A percentile compares a stretch with the other conserved stretches of the same genome.
These are phyloP conservation scores for Seriola dumerili DNA, from an alignment of 2,113 vertebrate species.

Conservation along the genomic window DNA sequence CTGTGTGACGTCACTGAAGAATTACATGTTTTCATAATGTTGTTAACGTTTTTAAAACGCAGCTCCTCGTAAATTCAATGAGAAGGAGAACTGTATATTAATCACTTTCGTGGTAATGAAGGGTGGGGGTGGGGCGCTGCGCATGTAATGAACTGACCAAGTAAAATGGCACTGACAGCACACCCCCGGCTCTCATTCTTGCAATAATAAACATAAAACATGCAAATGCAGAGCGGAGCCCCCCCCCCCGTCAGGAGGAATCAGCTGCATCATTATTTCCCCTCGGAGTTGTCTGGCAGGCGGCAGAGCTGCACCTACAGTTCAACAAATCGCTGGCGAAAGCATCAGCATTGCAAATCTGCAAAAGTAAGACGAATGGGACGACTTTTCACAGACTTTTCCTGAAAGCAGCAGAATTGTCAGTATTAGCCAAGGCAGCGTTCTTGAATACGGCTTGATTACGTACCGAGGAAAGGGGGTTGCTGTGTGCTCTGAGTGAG, in stretches of 20 bases:
- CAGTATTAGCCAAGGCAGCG: conserved; percentile 38
- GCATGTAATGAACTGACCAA: conserved; percentile 65
- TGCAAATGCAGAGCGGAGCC: conserved; percentile 64
- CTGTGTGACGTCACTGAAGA: background rate
- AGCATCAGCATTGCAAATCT: conserved; percentile 40
- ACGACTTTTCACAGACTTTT: background rate
- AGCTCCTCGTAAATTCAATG: conserved; percentile 18
- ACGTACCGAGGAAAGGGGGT: conserved; percentile 50
- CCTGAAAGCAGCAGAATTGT: background rate
- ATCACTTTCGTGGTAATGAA: conserved; percentile 40
- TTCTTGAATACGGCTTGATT: conserved; percentile 70
- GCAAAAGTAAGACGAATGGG: conserved; percentile 59
- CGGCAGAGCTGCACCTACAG: conserved; percentile 31
- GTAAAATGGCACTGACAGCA: conserved; percentile 56
- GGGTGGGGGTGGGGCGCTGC: background rate
- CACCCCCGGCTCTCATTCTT: conserved; percentile 52
- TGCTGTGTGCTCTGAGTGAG: conserved; percentile 69
- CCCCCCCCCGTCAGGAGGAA: conserved; percentile 63
- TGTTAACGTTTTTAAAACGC: conserved; percentile 11
- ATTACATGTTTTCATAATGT: conserved; percentile 10
- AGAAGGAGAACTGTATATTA: conserved; percentile 38
- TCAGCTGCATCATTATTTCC: conserved; percentile 79
- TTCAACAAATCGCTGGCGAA: conserved; percentile 56
- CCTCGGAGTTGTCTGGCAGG: conserved; percentile 58
- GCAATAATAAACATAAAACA: conserved; percentile 80